These are phyloP conservation scores for Coenobita brevimanus DNA, from an alignment of 1,140 invertebrate genomes.

Conservation along the genomic window DNA sequence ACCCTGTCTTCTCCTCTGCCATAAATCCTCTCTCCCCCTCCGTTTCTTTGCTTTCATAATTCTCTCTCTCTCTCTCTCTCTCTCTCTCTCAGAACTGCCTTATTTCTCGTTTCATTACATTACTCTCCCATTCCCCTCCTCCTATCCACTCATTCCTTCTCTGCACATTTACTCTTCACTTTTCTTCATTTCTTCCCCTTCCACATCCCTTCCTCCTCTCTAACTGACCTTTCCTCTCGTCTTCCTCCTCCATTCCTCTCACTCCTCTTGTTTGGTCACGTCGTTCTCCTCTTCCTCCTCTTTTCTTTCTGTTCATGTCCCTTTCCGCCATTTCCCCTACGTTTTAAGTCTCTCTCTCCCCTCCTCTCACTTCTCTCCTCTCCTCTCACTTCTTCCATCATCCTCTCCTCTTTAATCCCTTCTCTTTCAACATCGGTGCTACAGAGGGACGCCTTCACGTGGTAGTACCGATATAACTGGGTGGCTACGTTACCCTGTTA, in stretches of 20 bases:
- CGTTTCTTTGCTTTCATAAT: conserved; percentile 1
- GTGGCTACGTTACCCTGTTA: no score
- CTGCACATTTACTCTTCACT: neutral
- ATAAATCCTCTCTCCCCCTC: neutral
- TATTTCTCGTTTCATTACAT: neutral
- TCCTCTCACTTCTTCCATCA: no score
- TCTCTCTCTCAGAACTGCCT: neutral
- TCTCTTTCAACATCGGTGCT: no score
- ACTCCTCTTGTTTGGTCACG: neutral
- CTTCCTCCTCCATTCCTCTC: conserved; percentile 1
- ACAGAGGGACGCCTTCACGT: no score
- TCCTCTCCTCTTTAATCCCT: no score
- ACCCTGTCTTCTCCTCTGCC: neutral
- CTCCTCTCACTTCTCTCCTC: no score
- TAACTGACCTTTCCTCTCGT: neutral
- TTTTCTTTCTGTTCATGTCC: neutral
- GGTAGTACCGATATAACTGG: no score
- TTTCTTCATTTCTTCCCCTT: neutral
- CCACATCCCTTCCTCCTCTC: neutral
- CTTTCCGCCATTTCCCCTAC: no score
- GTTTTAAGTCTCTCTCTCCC: no score
- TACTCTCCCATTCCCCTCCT: neutral
- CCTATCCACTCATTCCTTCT: no score
- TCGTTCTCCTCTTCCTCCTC: neutral
- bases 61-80: conserved; percentile 21